A percentile compares a stretch with the other conserved stretches of the same genome.
Conservation (phyloP, 2,113 vertebrate genomes). For the Mesocricetus auratus region DNA sequence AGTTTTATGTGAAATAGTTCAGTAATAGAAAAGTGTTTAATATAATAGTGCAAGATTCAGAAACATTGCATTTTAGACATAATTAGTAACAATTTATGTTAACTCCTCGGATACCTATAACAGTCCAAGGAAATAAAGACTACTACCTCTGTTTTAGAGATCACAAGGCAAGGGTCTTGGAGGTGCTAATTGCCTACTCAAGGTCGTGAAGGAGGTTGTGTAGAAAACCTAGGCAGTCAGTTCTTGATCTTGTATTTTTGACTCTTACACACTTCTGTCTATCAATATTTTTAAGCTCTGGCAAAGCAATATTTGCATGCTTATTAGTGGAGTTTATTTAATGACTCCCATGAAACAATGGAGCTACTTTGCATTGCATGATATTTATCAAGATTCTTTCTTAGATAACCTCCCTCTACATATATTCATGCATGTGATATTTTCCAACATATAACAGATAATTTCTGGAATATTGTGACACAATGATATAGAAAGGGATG, state of each 20-base stretch:
- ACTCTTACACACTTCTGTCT: not conserved
- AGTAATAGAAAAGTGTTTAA: not conserved
- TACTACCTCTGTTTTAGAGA: not conserved
- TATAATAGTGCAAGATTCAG: not conserved
- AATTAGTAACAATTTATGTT: not conserved
- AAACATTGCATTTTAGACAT: slow-evolving; percentile 17
- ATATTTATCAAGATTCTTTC: not conserved
- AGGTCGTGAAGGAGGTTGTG: not conserved
- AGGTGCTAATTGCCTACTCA: not conserved
- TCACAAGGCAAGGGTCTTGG: not conserved
- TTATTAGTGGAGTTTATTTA: not conserved
- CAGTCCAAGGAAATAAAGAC: not conserved
- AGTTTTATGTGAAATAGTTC: slow-evolving; percentile 42
- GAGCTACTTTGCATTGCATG: not conserved
- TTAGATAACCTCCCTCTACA: not conserved
- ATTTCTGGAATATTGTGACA: slow-evolving; percentile 46
- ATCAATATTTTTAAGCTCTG: not conserved
- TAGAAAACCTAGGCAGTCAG: not conserved
- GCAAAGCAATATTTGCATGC: not conserved
- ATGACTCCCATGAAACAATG: not conserved
- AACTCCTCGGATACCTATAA: not conserved
- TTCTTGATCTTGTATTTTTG: slow-evolving; percentile 36
- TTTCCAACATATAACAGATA: slow-evolving; percentile 14
- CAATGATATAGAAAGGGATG: not conserved
- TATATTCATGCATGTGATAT: not conserved